A percentile compares a stretch with the other conserved stretches of the same genome.
Evolutionary conservation across 1,140 invertebrate species (phyloP).

Genomic region (Aphis craccivora): DNA sequence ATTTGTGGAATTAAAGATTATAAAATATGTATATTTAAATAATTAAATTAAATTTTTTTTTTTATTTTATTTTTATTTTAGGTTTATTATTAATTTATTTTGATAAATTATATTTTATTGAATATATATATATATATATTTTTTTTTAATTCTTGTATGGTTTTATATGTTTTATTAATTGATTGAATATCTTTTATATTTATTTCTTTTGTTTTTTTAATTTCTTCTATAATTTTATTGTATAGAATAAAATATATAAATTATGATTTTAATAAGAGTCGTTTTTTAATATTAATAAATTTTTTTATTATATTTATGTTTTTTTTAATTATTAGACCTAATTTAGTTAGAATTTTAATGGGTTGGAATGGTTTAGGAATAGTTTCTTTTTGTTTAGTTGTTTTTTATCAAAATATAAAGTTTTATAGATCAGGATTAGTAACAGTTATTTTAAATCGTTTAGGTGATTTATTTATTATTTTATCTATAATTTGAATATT

Average conservation of each 20-base stretch:
- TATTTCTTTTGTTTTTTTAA: slow-evolving; percentile 19
- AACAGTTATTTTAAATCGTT: too few relatives aligned
- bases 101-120: background rate
- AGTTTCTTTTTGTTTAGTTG: background rate
- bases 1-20: slow-evolving; percentile 2
- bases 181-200: slow-evolving; percentile 14
- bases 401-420: too few relatives aligned
- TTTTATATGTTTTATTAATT: background rate
- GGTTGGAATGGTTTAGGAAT: background rate
- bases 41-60: too few relatives aligned
- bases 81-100: background rate
- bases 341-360: background rate
- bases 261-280: background rate
- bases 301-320: background rate
- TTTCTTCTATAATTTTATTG: background rate
- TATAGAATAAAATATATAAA: background rate
- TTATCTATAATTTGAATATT: too few relatives aligned
- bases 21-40: too few relatives aligned
- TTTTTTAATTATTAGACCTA: background rate
- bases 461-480: too few relatives aligned
- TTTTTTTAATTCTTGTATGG: slow-evolving; percentile 9
- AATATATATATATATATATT: slow-evolving; percentile 15
- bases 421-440: too few relatives aligned
- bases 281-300: background rate
- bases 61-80: background rate